These are phyloP conservation scores for Sphyrna mokarran DNA, from an alignment of 2,113 vertebrate genomes.

Conservation along the genomic window DNA sequence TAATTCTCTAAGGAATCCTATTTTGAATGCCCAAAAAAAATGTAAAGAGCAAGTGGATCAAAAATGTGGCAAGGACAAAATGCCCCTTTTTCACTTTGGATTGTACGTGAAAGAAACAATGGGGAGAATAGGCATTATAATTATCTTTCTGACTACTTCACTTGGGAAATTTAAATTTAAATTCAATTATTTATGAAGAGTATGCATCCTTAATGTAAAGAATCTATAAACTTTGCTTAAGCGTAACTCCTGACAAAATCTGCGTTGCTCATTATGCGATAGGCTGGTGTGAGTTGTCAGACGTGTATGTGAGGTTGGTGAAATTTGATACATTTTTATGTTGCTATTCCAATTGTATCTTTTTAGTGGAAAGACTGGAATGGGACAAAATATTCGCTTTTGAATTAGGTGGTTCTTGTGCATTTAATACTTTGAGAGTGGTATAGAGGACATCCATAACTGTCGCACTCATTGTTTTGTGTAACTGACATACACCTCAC, in stretches of 20 bases:
- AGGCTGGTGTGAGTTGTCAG: not conserved
- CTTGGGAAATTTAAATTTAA: too few relatives aligned
- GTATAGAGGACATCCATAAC: not conserved
- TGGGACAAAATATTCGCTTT: too few relatives aligned
- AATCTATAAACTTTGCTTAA: not conserved
- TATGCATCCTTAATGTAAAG: not conserved
- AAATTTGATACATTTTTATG: not conserved
- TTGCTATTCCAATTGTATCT: not conserved
- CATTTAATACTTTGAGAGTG: not conserved
- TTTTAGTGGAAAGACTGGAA: not conserved
- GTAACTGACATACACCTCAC: too few relatives aligned
- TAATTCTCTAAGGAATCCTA: not conserved
- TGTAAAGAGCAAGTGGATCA: too few relatives aligned
- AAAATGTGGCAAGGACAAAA: too few relatives aligned
- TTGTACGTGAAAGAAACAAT: too few relatives aligned
- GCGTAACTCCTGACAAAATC: not conserved
- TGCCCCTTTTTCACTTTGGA: too few relatives aligned
- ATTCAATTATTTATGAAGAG: too few relatives aligned
- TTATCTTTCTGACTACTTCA: too few relatives aligned
- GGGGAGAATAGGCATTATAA: too few relatives aligned
- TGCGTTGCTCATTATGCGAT: not conserved
- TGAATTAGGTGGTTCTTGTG: too few relatives aligned
- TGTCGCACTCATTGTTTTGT: too few relatives aligned
- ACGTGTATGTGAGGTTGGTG: not conserved
- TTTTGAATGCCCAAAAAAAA: not conserved